phyloP scores from a whole-genome alignment of 2,797 vertebrate genomes.

The Scomberomorus guttatus region DNA sequence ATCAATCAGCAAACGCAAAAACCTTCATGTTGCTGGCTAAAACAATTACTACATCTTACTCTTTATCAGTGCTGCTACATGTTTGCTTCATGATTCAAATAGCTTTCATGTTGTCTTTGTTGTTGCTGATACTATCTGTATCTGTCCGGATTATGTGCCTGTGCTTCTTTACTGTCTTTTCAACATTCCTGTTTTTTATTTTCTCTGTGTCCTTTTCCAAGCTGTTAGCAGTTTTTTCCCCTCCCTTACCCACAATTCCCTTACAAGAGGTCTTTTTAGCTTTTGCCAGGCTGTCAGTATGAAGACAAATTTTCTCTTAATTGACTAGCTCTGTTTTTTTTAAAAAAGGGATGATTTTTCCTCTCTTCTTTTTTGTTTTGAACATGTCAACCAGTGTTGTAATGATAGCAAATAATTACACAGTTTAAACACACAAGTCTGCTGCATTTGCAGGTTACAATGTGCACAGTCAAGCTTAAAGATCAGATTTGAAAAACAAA shows the following conservation, averaged over 20 bases:
- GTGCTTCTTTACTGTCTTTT: constrained; percentile 26
- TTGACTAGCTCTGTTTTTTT: constrained; percentile 25
- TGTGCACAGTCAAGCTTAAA: constrained; percentile 31
- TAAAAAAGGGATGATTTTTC: not conserved
- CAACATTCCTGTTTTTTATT: constrained; percentile 24
- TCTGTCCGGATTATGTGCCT: constrained; percentile 19
- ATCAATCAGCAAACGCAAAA: constrained; percentile 22
- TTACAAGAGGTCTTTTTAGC: constrained; percentile 22
- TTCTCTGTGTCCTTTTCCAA: constrained; percentile 22
- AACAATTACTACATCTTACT: not conserved
- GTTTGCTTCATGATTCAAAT: constrained; percentile 30
- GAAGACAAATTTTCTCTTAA: constrained; percentile 53
- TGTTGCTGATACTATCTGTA: constrained; percentile 35
- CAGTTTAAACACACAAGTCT: constrained; percentile 29
- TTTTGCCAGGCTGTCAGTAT: constrained; percentile 33
- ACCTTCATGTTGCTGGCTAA: constrained; percentile 4
- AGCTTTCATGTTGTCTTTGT: constrained; percentile 20
- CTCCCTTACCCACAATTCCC: not conserved
- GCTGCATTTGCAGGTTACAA: constrained; percentile 6
- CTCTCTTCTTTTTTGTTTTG: constrained; percentile 6
- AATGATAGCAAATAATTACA: constrained; percentile 17
- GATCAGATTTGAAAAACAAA: constrained; percentile 32
- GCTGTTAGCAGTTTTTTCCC: constrained; percentile 21
- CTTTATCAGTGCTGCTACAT: constrained; percentile 29
- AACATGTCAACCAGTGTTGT: constrained; percentile 1